phyloP scores from a whole-genome alignment of 2,888 invertebrate genomes.

The Oxytorus armatus region DNA sequence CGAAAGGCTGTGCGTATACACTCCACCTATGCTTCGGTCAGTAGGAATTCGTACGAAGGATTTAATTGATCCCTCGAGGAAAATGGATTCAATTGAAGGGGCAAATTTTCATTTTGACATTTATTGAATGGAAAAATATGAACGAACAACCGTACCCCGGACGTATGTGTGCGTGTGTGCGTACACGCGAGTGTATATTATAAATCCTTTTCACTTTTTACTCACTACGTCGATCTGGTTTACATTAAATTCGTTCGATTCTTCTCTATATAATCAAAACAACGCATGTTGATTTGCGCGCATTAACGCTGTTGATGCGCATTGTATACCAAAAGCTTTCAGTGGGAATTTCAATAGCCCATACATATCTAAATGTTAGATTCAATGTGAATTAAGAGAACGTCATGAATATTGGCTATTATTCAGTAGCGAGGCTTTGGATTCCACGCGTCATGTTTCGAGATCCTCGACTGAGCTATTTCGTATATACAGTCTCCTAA shows the following conservation, averaged over 20 bases:
- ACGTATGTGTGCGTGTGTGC: background rate
- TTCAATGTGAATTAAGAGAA: too few species aligned
- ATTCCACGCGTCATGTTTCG: too few species aligned
- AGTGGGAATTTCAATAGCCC: too few species aligned
- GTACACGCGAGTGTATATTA: background rate
- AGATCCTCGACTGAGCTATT: too few species aligned
- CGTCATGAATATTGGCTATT: too few species aligned
- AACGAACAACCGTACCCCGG: background rate
- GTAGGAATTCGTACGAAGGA: conserved; percentile 7
- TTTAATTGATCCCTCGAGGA: conserved; percentile 34
- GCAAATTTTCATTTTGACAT: conserved; percentile 24
- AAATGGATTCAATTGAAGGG: conserved; percentile 14
- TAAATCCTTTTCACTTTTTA: background rate
- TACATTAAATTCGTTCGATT: background rate
- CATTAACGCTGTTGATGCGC: background rate
- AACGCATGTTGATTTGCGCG: too few species aligned
- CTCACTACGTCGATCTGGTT: background rate
- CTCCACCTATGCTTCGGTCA: conserved; percentile 9
- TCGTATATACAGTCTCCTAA: too few species aligned
- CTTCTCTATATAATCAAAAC: background rate
- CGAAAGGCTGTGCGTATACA: background rate
- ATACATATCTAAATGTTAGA: too few species aligned
- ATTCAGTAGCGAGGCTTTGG: too few species aligned
- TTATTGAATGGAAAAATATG: conserved; percentile 4
- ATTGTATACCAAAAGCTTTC: too few species aligned